Percentiles rank a stretch among this genome's conserved stretches.
phyloP scores from a whole-genome alignment of 2,888 invertebrate species.

The Oscheius myriophilus region DNA sequence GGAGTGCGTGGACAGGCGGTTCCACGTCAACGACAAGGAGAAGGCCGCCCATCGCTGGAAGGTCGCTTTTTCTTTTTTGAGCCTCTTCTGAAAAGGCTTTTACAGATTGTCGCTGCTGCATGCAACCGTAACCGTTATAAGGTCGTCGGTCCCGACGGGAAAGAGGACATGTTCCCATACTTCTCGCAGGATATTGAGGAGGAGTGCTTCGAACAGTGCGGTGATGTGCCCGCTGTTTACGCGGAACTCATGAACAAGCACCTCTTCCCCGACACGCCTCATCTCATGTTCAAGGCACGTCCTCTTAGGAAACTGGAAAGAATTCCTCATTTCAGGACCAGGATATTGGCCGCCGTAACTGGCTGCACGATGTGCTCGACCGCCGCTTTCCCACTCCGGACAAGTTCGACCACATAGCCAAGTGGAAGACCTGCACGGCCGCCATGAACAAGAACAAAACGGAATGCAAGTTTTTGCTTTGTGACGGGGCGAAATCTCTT shows the following conservation, averaged over 20 bases:
- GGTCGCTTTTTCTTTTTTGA: constrained; percentile 4
- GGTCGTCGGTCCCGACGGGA: constrained; percentile 42
- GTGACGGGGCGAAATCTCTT: background rate
- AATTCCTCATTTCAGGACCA: constrained; percentile 42
- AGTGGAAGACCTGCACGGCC: constrained; percentile 58
- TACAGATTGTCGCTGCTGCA: constrained; percentile 44
- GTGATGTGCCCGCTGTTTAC: constrained; percentile 44
- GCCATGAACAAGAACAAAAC: constrained; percentile 51
- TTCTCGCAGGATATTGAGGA: constrained; percentile 48
- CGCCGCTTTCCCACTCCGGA: constrained; percentile 52
- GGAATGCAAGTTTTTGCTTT: constrained; percentile 26
- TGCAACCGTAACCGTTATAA: constrained; percentile 55
- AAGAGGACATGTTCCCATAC: constrained; percentile 51
- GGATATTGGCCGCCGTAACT: constrained; percentile 53
- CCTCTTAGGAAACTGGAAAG: background rate
- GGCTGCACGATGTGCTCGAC: constrained; percentile 55
- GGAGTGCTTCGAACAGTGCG: constrained; percentile 40
- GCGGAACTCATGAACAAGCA: constrained; percentile 49
- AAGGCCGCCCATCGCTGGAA: constrained; percentile 54
- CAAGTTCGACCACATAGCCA: constrained; percentile 41
- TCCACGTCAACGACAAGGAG: constrained; percentile 49
- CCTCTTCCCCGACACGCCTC: constrained; percentile 48
- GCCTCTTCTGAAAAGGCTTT: background rate
- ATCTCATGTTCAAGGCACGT: constrained; percentile 51
- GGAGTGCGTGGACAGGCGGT: constrained; percentile 50